phyloP scores from a whole-genome alignment of 2,888 invertebrate genomes.

The Acronicta leporina region DNA sequence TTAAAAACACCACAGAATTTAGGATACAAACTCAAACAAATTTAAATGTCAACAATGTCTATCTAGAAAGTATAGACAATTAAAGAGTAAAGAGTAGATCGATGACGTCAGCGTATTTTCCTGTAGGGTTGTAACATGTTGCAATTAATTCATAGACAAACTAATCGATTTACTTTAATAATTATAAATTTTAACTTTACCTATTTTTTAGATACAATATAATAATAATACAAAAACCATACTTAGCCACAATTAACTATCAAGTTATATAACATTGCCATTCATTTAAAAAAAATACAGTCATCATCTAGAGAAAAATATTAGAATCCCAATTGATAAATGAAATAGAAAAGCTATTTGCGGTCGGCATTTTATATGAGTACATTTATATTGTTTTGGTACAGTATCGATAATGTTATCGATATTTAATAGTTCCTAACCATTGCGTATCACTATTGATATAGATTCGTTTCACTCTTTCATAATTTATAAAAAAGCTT shows the following conservation, averaged over 20 bases:
- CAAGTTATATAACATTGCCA: no score
- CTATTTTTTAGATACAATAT: background rate
- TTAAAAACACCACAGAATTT: constrained; percentile 33
- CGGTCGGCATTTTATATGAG: no score
- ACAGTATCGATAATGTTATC: no score
- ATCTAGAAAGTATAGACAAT: constrained; percentile 17
- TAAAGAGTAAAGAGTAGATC: constrained; percentile 17
- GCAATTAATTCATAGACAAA: constrained; percentile 27
- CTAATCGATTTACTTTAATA: constrained; percentile 44
- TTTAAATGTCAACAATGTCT: constrained; percentile 52
- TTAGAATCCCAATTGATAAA: no score
- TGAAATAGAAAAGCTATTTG: no score
- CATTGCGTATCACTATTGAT: constrained; percentile 43
- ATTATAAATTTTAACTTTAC: no score
- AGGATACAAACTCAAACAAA: constrained; percentile 37
- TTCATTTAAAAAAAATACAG: no score
- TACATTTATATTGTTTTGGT: no score
- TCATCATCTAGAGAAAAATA: no score
- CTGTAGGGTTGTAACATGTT: constrained; percentile 47
- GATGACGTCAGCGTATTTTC: constrained; percentile 56
- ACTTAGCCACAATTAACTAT: no score
- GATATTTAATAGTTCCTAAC: background rate
- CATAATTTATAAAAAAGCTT: background rate
- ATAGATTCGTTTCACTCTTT: constrained; percentile 32
- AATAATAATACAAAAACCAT: no score